These are phyloP conservation scores for Temnopleurus reevesii DNA, from an alignment of 53 echinoderm and acorn worm species.

Conservation along the genomic window DNA sequence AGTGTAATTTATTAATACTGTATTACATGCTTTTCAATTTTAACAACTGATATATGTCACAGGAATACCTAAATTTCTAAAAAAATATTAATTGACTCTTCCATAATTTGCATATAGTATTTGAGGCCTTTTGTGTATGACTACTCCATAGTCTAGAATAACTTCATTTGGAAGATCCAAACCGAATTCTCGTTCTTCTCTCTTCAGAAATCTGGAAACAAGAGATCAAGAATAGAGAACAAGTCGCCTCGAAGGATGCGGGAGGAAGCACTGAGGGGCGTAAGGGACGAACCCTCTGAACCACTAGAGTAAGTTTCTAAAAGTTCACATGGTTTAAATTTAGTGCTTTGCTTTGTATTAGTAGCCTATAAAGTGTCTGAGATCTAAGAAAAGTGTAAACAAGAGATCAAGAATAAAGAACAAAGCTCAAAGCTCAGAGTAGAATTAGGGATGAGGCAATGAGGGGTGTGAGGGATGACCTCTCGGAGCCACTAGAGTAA, in stretches of 20 bases:
- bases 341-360: too few relatives aligned
- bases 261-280: constrained; percentile 32
- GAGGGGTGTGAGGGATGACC: constrained; percentile 21
- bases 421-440: constrained; percentile 40
- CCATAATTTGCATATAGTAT: too few relatives aligned
- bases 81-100: too few relatives aligned
- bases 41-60: too few relatives aligned
- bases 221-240: constrained; percentile 51
- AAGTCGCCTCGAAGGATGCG: constrained; percentile 54
- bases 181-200: neutral
- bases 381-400: constrained; percentile 18
- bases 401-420: constrained; percentile 52
- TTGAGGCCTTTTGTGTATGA: too few relatives aligned
- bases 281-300: constrained; percentile 34
- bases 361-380: too few relatives aligned
- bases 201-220: constrained; percentile 22
- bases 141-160: too few relatives aligned
- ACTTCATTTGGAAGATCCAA: too few relatives aligned
- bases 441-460: constrained; percentile 44
- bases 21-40: too few relatives aligned
- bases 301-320: constrained; percentile 13
- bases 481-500: constrained; percentile 45
- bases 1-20: too few relatives aligned
- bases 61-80: too few relatives aligned
- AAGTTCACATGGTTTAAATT: too few relatives aligned